A percentile compares a stretch with the other conserved stretches of the same genome.
These are phyloP conservation scores for Siniperca knerii DNA, from an alignment of 2,113 vertebrate species.

Conservation along the genomic window DNA sequence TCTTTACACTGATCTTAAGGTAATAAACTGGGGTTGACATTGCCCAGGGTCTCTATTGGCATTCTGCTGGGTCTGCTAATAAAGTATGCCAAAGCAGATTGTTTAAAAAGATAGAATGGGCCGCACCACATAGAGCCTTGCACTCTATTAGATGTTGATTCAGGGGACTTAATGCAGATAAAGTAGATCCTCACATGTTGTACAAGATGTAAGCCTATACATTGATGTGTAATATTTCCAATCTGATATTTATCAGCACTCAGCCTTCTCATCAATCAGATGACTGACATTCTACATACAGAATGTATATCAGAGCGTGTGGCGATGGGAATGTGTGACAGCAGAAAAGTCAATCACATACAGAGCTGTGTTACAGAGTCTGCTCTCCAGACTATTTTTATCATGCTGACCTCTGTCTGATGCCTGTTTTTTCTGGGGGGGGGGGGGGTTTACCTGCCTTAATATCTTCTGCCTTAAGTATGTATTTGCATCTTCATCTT, in stretches of 20 bases:
- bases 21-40: constrained; percentile 72
- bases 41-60: constrained; percentile 67
- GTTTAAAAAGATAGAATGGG: constrained; percentile 58
- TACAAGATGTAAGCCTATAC: constrained; percentile 51
- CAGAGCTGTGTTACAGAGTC: not conserved
- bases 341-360: constrained; percentile 2
- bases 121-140: constrained; percentile 12
- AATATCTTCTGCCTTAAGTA: not conserved
- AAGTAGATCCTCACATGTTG: constrained; percentile 39
- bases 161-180: constrained; percentile 65
- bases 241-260: constrained; percentile 61
- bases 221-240: constrained; percentile 47
- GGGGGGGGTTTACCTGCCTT: too few relatives aligned
- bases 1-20: constrained; percentile 75
- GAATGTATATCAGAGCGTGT: constrained; percentile 32
- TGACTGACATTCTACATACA: constrained; percentile 44
- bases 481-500: not conserved
- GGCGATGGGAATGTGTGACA: not conserved
- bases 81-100: constrained; percentile 64
- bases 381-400: not conserved
- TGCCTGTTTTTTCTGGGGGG: not conserved
- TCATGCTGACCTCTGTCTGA: constrained; percentile 6
- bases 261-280: constrained; percentile 48
- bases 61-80: constrained; percentile 68
- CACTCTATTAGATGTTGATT: constrained; percentile 68